Percentiles rank a stretch among this genome's conserved stretches.
These are phyloP conservation scores for Diglossa brunneiventris DNA, from an alignment of 2,113 vertebrate species.

Conservation along the genomic window DNA sequence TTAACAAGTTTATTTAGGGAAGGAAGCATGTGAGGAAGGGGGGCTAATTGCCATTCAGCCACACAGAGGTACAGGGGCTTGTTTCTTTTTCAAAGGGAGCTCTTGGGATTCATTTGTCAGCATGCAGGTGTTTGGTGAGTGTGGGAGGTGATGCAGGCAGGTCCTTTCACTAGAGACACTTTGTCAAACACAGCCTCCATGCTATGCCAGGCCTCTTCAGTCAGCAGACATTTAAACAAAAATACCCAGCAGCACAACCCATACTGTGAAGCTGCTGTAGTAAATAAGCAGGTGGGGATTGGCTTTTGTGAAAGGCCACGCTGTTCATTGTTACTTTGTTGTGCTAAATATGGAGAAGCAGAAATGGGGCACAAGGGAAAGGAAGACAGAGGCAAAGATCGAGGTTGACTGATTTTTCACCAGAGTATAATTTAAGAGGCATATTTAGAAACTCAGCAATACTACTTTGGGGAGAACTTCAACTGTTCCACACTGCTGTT, in stretches of 20 bases:
- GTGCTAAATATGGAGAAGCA: constrained; percentile 14
- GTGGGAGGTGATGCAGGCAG: neutral
- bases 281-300: neutral
- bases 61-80: neutral
- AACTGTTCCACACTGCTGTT: neutral
- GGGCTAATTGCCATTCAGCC: neutral
- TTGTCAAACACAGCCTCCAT: neutral
- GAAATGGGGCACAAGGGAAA: neutral
- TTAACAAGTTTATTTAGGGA: neutral
- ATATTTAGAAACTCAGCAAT: constrained; percentile 60
- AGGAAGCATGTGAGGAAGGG: neutral
- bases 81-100: neutral
- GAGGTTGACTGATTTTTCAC: constrained; percentile 47
- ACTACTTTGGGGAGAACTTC: constrained; percentile 55
- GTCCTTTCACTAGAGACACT: neutral
- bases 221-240: neutral
- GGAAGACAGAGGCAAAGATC: neutral
- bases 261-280: neutral
- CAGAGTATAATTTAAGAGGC: constrained; percentile 58
- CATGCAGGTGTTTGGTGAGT: neutral
- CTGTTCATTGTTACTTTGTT: neutral
- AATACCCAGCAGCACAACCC: neutral
- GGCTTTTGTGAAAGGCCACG: neutral
- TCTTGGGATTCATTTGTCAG: constrained; percentile 10
- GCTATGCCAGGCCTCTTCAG: neutral